These are phyloP conservation scores for Epizoanthus fatuus DNA, from an alignment of 92 coral and sea anemone genomes.

Conservation along the genomic window DNA sequence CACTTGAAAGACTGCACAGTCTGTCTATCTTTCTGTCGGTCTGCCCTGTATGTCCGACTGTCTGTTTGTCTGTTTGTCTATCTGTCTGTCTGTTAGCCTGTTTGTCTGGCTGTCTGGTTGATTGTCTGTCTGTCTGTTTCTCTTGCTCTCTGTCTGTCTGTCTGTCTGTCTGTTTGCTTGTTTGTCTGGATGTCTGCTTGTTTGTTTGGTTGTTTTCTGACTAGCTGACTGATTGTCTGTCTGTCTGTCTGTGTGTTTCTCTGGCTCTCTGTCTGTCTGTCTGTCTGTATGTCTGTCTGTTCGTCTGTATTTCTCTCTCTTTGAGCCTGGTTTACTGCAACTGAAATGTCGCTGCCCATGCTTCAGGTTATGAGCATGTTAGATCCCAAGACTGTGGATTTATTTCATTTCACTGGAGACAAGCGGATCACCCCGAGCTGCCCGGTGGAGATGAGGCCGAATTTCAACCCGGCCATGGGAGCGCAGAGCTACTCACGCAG, in stretches of 20 bases:
- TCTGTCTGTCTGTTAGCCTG: not conserved
- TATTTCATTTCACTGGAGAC: constrained; percentile 93
- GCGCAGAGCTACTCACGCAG: constrained; percentile 88
- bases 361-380: constrained; percentile 93
- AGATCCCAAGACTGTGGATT: constrained; percentile 82
- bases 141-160: too few relatives aligned
- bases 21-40: too few relatives aligned
- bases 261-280: not conserved
- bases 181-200: too few relatives aligned
- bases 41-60: too few relatives aligned
- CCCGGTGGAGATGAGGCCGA: constrained; percentile 77
- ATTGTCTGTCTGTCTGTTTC: too few relatives aligned
- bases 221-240: too few relatives aligned
- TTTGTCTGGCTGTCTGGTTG: too few relatives aligned
- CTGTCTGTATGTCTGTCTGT: not conserved
- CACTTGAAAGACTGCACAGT: too few relatives aligned
- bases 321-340: not conserved
- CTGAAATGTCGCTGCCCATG: not conserved
- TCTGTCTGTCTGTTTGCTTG: too few relatives aligned
- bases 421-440: constrained; percentile 93
- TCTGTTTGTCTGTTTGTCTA: too few relatives aligned
- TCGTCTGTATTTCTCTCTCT: not conserved
- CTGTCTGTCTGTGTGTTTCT: not conserved
- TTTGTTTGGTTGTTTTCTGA: too few relatives aligned
- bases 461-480: constrained; percentile 89